Conservation (phyloP, 2,113 vertebrate species). For the Phycodurus eques region DNA sequence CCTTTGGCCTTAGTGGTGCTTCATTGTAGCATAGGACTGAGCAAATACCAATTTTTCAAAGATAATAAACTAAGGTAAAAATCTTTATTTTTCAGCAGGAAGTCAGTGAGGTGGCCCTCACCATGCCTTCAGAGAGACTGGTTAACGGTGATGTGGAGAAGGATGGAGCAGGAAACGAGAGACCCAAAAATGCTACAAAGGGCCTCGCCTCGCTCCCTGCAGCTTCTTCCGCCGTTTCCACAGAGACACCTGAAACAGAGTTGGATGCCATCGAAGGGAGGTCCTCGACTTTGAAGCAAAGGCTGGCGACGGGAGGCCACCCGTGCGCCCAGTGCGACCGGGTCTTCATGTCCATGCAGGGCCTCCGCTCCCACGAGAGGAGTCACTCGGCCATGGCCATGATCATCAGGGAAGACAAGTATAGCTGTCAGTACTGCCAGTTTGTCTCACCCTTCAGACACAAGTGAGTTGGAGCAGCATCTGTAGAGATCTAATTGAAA, state of each 20-base stretch:
- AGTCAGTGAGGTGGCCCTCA: slow-evolving; percentile 58
- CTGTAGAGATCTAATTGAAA: neutral
- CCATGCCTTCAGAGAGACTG: slow-evolving; percentile 44
- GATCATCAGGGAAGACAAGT: slow-evolving; percentile 91
- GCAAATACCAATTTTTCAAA: neutral
- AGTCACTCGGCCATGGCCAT: slow-evolving; percentile 93
- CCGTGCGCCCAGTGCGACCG: slow-evolving; percentile 90
- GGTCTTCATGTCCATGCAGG: slow-evolving; percentile 99
- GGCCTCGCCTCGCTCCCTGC: slow-evolving; percentile 19
- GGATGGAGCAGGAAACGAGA: slow-evolving; percentile 43
- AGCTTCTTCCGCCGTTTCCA: neutral
- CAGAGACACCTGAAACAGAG: slow-evolving; percentile 35
- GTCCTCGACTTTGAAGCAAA: slow-evolving; percentile 75
- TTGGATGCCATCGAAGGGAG: slow-evolving; percentile 11
- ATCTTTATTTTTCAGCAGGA: slow-evolving; percentile 65
- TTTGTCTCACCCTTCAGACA: slow-evolving; percentile 98
- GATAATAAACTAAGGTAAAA: slow-evolving; percentile 1
- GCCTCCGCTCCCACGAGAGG: slow-evolving; percentile 95
- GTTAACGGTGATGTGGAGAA: slow-evolving; percentile 61
- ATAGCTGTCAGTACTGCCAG: slow-evolving; percentile 98
- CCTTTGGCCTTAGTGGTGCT: neutral
- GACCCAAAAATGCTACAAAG: neutral
- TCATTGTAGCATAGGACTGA: neutral
- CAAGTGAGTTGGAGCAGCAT: slow-evolving; percentile 82
- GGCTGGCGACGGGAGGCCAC: slow-evolving; percentile 83